phyloP scores from a whole-genome alignment of 1,140 invertebrate genomes.

The Proctacanthus coquilletti region DNA sequence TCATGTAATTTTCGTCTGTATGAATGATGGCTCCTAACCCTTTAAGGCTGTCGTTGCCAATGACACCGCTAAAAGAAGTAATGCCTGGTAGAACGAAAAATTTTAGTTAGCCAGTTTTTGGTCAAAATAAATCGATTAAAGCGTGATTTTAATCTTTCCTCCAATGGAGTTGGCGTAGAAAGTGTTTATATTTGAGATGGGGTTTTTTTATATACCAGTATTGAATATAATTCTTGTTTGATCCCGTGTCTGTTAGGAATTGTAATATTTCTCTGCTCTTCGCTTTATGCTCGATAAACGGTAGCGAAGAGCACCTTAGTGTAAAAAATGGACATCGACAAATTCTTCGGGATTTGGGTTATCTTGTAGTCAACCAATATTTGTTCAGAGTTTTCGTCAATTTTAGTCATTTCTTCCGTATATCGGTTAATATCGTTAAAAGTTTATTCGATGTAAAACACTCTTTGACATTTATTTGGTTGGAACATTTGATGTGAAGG shows the following conservation, averaged over 20 bases:
- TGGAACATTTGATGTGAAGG: not conserved
- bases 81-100: conserved; percentile 3
- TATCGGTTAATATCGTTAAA: too few relatives aligned
- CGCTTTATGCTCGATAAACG: conserved; percentile 4
- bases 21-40: not conserved
- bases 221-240: conserved; percentile 5
- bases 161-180: conserved; percentile 3
- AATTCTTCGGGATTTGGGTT: conserved; percentile 2
- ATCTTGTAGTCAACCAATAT: too few relatives aligned
- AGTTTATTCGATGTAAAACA: too few relatives aligned
- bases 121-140: conserved; percentile 5
- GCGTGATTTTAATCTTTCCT: conserved; percentile 4
- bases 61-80: not conserved
- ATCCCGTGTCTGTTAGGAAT: conserved; percentile 9
- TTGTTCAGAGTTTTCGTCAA: too few relatives aligned
- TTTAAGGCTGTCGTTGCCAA: conserved; percentile 2
- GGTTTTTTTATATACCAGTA: not conserved
- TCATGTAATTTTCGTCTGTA: not conserved
- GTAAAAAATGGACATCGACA: conserved; percentile 5
- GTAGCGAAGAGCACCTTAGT: conserved; percentile 4
- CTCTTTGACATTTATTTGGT: conserved; percentile 3
- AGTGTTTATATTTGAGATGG: not conserved
- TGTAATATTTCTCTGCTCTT: conserved; percentile 4
- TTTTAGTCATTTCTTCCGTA: too few relatives aligned
- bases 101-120: conserved; percentile 2